Base-by-base conservation (phyloP, 2,888 invertebrate species). In the Leucophenga maculata region DNA sequence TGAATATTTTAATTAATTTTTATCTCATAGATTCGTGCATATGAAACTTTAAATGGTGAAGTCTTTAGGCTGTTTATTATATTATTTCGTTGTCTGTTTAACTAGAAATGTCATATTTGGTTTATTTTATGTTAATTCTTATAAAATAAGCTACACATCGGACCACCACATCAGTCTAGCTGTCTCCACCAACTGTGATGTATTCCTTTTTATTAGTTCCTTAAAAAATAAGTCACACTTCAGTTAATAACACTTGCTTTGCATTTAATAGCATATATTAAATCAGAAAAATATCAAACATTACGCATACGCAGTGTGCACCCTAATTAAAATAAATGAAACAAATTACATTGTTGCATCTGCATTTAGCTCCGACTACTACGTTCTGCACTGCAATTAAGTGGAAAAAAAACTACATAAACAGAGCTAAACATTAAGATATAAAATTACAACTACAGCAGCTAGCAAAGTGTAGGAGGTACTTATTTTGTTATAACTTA, bases 401-500 rank as follows among this genome's bases (percentile, higher is more conserved):
- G 55, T 55, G 55, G 18, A 20, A 55, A 22, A 20, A 18, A 55
- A 20, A 55, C 20, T 39, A 39, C 39, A 6, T 39, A 26, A n/a
- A n/a, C 26, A 26, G 2, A 26, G 39, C 3, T 39, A 50, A 50
- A 50, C n/a, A 50, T 3, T 18, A 6, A 50, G 18, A 50, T 18
- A 50, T 18, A 50, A n/a, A 50, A 50, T 18, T 18, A n/a, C 13
- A 50, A 13, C n/a, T 11, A n/a, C 50, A 50, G 13, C n/a, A 50
- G 16, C 18, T 6, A 50, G 16, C 50, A 18, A 55, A 55, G 20
- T 55, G 55, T 22, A 22, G 55, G 13, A 55, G 55, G 22, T 26
- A 55, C 55, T 55, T 55, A 55, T 55, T 22, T 14, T 14, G 55
- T 22, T 55, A 39, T 39, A 55, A 55, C 20, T 55, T 55, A 55